Evolutionary conservation across 1,140 invertebrate species (phyloP).

Genomic region (Temnothorax nylanderi): DNA sequence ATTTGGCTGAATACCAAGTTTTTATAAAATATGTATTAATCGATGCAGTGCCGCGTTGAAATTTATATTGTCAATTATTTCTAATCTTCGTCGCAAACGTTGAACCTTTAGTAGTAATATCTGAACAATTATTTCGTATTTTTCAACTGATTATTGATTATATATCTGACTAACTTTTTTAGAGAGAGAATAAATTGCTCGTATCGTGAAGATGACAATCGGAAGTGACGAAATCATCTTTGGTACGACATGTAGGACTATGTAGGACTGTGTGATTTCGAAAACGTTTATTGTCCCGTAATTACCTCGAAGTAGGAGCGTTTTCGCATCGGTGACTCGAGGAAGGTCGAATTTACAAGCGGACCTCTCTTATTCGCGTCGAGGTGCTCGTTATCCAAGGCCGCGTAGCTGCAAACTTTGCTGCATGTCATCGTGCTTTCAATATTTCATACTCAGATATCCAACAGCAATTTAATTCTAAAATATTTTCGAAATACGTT

Average conservation of each 20-base stretch:
- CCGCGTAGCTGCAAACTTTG: not conserved
- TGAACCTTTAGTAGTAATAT: not conserved
- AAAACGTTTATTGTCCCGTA: constrained; percentile 55
- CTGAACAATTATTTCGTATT: not conserved
- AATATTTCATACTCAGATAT: not conserved
- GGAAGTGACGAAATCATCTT: constrained; percentile 6
- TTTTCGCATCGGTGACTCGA: constrained; percentile 46
- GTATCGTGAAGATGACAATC: not conserved
- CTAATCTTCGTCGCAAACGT: not conserved
- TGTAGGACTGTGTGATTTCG: constrained; percentile 24
- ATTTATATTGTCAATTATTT: not conserved
- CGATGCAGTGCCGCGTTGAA: not conserved
- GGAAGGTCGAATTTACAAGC: constrained; percentile 48
- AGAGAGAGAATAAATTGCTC: constrained; percentile 1
- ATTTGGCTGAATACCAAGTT: not conserved
- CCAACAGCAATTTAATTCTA: not conserved
- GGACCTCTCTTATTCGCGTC: not conserved
- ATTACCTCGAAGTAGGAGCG: constrained; percentile 31
- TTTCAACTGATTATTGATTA: not conserved
- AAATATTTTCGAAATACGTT: not conserved
- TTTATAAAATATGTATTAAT: not conserved
- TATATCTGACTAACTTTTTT: not conserved
- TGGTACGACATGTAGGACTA: not conserved
- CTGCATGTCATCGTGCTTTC: not conserved
- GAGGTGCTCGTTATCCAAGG: constrained; percentile 46